Evolutionary conservation across 1,140 invertebrate species (phyloP).

Genomic region (Copidosoma floridanum): DNA sequence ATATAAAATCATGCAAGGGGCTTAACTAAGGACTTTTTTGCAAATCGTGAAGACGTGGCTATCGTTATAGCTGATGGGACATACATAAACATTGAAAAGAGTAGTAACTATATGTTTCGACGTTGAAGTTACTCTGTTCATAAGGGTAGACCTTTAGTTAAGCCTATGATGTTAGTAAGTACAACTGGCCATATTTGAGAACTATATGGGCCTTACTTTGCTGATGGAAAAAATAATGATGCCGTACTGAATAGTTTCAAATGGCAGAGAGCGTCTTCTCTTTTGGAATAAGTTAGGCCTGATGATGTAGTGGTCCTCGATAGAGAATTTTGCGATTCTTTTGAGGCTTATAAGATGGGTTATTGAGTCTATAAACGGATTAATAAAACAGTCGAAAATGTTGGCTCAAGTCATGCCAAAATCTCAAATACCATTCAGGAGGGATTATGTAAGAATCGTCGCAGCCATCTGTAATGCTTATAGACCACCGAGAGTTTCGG

Average conservation of each 20-base stretch:
- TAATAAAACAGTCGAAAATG: conserved; percentile 3
- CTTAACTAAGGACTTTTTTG: conserved; percentile 2
- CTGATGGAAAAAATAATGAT: conserved; percentile 11
- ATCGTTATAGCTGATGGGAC: not conserved
- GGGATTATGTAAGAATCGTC: conserved; percentile 3
- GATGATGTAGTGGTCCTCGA: not conserved
- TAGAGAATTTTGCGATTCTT: not conserved
- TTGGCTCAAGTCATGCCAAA: not conserved
- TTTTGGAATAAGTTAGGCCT: not conserved
- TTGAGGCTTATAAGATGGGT: not conserved
- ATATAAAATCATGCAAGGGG: not conserved
- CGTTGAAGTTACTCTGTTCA: not conserved
- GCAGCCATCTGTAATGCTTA: conserved; percentile 4
- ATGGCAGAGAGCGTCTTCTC: not conserved
- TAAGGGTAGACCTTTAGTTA: conserved; percentile 5
- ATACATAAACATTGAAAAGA: conserved; percentile 5
- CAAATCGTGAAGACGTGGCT: not conserved
- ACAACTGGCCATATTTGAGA: conserved; percentile 7
- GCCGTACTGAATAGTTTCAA: conserved; percentile 1
- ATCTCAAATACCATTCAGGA: not conserved
- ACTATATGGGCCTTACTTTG: conserved; percentile 4
- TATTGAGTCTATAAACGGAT: not conserved
- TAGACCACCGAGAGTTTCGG: not conserved
- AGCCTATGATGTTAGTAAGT: conserved; percentile 3
- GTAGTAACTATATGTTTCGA: conserved; percentile 1